These are phyloP conservation scores for Drosophila neutralis DNA, from an alignment of 2,888 invertebrate genomes.

Conservation along the genomic window DNA sequence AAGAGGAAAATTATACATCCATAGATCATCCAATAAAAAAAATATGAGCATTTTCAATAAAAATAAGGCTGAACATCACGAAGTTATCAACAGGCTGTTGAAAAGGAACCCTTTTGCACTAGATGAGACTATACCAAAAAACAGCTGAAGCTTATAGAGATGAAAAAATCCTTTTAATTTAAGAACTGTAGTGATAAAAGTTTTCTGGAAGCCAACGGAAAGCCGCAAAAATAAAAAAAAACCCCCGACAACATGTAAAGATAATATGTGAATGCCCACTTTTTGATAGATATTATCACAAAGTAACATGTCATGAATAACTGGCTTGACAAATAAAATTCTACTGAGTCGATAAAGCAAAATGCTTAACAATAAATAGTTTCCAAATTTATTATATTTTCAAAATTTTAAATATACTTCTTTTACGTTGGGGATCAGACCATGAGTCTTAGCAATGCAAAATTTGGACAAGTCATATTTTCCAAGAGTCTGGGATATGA, in stretches of 20 bases:
- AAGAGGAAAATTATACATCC: not conserved
- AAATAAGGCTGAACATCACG: not conserved
- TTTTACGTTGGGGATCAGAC: not conserved
- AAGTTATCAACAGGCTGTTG: not conserved
- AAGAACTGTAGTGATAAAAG: not conserved
- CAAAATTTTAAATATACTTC: not conserved
- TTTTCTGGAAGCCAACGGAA: not conserved
- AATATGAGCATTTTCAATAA: not conserved
- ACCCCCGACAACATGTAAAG: not conserved
- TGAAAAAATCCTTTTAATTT: not conserved
- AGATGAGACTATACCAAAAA: no score
- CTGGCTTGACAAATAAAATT: not conserved
- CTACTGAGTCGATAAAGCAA: not conserved
- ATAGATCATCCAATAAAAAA: not conserved
- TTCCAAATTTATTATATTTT: not conserved
- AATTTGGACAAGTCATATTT: slow-evolving; percentile 12
- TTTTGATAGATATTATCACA: not conserved
- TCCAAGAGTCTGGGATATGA: not conserved
- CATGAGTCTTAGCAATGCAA: slow-evolving; percentile 35
- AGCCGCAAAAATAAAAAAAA: not conserved
- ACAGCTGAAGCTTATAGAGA: not conserved
- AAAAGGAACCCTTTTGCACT: no score
- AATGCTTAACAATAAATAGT: not conserved
- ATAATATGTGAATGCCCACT: not conserved
- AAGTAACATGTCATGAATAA: not conserved